phyloP scores from a whole-genome alignment of 2,888 invertebrate species.

The Ditula angustiorana region DNA sequence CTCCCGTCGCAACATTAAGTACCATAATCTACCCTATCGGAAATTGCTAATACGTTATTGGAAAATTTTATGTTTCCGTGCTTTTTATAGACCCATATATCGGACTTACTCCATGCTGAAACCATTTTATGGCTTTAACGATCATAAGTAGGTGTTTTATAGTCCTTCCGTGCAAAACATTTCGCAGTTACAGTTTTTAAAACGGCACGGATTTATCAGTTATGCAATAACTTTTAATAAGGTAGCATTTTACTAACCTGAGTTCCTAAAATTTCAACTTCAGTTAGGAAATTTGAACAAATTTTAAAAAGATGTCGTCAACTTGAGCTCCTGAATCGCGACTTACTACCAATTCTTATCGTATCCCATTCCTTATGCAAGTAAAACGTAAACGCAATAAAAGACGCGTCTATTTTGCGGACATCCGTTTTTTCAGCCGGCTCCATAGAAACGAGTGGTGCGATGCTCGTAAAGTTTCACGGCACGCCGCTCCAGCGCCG shows the following conservation, averaged over 20 bases:
- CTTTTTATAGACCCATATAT: conserved; percentile 77
- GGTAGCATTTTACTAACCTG: neutral
- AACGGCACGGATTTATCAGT: conserved; percentile 16
- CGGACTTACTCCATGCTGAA: conserved; percentile 70
- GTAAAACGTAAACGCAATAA: neutral
- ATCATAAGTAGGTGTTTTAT: conserved; percentile 77
- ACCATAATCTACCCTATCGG: conserved; percentile 60
- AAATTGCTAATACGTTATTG: conserved; percentile 73
- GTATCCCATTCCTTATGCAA: neutral
- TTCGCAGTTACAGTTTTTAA: conserved; percentile 44
- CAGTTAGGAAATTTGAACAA: neutral
- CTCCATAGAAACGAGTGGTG: conserved; percentile 33
- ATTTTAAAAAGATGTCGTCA: too few species aligned
- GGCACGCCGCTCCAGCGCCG: conserved; percentile 63
- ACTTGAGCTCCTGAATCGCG: too few species aligned
- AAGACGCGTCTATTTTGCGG: conserved; percentile 8
- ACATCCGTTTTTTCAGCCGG: conserved; percentile 10
- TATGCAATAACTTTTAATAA: conserved; percentile 16
- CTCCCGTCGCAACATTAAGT: conserved; percentile 44
- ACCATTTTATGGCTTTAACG: conserved; percentile 73
- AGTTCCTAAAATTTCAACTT: neutral
- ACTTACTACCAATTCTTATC: neutral
- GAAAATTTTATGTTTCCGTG: conserved; percentile 71
- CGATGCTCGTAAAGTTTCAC: conserved; percentile 65
- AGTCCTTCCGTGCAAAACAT: conserved; percentile 45